These are phyloP conservation scores for Drosophila paramelanica DNA, from an alignment of 2,888 invertebrate species.

Conservation along the genomic window DNA sequence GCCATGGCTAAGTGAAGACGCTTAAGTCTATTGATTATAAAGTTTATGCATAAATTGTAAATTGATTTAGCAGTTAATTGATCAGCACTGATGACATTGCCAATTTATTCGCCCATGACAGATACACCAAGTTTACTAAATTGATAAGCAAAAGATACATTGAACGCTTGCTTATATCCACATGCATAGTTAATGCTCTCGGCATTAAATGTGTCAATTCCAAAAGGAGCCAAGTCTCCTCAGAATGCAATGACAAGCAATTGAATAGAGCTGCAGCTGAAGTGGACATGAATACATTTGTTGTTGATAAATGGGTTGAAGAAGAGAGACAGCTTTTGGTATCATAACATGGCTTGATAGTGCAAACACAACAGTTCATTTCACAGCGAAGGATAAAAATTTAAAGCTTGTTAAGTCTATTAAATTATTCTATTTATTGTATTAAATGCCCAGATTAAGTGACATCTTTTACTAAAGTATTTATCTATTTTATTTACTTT, in stretches of 20 bases:
- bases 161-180: conserved; percentile 25
- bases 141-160: conserved; percentile 19
- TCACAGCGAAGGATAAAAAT: background rate
- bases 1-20: conserved; percentile 35
- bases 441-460: background rate
- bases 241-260: background rate
- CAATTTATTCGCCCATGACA: conserved; percentile 40
- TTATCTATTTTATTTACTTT: conserved; percentile 6
- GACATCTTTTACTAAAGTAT: background rate
- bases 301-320: conserved; percentile 19
- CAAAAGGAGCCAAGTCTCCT: conserved; percentile 15
- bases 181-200: conserved; percentile 62
- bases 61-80: conserved; percentile 79
- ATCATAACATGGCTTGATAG: too few species aligned
- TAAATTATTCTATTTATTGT: background rate
- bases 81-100: conserved; percentile 63
- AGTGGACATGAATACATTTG: conserved; percentile 13
- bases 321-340: background rate
- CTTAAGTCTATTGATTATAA: conserved; percentile 76
- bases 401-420: background rate
- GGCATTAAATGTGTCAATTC: conserved; percentile 56
- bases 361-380: background rate
- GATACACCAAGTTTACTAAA: conserved; percentile 9
- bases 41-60: conserved; percentile 77
- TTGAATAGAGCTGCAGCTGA: background rate